Percentiles rank a stretch among this genome's conserved stretches.
These are phyloP conservation scores for Crematogaster levior DNA, from an alignment of 2,888 invertebrate species.

Conservation along the genomic window DNA sequence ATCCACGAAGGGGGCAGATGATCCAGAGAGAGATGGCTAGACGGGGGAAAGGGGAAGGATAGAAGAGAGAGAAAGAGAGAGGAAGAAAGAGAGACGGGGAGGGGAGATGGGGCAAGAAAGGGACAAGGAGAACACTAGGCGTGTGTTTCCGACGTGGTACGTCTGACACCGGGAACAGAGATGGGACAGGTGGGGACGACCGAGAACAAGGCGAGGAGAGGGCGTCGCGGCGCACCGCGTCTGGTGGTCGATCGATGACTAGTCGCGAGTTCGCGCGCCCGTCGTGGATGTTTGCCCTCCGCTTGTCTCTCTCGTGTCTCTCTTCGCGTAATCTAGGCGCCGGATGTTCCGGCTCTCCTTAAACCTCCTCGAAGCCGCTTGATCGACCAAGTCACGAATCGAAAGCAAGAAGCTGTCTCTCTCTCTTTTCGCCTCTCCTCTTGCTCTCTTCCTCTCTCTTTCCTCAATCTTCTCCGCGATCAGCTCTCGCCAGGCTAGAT, in stretches of 20 bases:
- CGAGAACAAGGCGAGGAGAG: constrained; percentile 66
- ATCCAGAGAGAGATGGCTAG: constrained; percentile 28
- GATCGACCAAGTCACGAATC: background rate
- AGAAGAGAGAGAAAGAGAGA: constrained; percentile 34
- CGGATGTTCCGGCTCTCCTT: background rate
- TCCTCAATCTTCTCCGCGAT: background rate
- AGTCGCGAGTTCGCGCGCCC: constrained; percentile 69
- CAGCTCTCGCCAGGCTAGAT: background rate
- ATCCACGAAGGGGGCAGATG: background rate
- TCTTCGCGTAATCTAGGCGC: background rate
- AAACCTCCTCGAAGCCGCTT: background rate
- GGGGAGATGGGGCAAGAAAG: constrained; percentile 24
- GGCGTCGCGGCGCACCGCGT: constrained; percentile 78
- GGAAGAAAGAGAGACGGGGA: background rate
- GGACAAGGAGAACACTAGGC: constrained; percentile 60
- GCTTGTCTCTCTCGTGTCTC: background rate
- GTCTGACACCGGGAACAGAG: constrained; percentile 63
- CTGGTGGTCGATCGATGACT: constrained; percentile 77
- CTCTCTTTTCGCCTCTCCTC: no score
- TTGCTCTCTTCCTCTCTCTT: no score
- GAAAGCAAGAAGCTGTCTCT: background rate
- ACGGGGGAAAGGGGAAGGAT: no score
- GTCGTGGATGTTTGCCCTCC: constrained; percentile 12
- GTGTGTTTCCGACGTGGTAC: constrained; percentile 75
- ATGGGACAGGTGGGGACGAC: constrained; percentile 49